Conservation (phyloP, 2,888 invertebrate species). For the Eupithecia subumbrata region DNA sequence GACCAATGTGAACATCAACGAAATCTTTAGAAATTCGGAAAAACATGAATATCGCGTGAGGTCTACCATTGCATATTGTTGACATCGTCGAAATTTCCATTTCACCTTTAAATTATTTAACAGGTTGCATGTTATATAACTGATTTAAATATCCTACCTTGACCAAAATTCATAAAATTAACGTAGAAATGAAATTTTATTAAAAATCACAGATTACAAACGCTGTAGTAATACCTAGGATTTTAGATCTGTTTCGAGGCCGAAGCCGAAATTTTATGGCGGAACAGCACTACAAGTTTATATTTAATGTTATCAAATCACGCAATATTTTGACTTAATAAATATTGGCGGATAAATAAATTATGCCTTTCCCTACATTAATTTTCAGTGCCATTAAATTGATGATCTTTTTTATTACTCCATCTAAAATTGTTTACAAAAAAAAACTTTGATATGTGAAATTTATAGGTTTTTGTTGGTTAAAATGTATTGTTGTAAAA, state of each 20-base stretch:
- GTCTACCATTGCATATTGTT: background rate
- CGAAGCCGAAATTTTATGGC: background rate
- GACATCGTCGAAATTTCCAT: background rate
- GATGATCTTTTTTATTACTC: no score
- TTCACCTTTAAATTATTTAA: conserved; percentile 4
- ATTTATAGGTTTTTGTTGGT: no score
- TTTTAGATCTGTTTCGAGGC: conserved; percentile 7
- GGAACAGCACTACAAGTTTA: background rate
- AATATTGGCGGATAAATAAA: background rate
- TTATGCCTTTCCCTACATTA: background rate
- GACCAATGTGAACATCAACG: background rate
- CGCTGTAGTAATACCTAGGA: conserved; percentile 11
- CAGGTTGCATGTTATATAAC: conserved; percentile 19
- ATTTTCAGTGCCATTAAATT: background rate
- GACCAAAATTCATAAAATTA: conserved; percentile 15
- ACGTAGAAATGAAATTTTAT: conserved; percentile 18
- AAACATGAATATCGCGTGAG: background rate
- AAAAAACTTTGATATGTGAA: no score
- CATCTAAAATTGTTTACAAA: no score
- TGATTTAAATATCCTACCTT: background rate
- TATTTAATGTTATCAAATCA: background rate
- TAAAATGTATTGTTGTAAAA: no score
- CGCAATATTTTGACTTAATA: background rate
- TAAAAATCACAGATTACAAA: conserved; percentile 11
- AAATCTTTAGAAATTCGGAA: background rate